phyloP scores from a whole-genome alignment of 2,113 vertebrate species.

The Corythaixoides concolor region DNA sequence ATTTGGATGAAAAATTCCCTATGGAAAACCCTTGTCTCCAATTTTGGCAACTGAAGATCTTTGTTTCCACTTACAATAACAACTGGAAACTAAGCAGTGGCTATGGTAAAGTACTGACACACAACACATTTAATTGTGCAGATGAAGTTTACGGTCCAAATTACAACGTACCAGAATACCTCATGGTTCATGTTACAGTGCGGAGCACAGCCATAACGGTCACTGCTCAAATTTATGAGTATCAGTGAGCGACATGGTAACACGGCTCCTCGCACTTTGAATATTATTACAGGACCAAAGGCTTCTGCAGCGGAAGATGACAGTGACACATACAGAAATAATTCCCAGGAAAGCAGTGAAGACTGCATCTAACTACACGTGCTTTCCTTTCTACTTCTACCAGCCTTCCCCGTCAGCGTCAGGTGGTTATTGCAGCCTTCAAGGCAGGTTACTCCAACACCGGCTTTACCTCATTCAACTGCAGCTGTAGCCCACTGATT shows the following conservation, averaged over 20 bases:
- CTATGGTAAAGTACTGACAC: background rate
- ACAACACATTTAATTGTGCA: background rate
- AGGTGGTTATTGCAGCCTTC: background rate
- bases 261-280: background rate
- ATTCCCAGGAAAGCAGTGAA: background rate
- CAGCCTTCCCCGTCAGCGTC: background rate
- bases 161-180: background rate
- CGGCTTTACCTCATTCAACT: constrained; percentile 84
- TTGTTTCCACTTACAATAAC: background rate
- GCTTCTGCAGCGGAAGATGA: background rate
- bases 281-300: background rate
- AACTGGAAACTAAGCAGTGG: background rate
- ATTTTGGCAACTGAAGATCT: background rate
- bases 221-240: background rate
- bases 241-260: fast-evolving
- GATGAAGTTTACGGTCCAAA: background rate
- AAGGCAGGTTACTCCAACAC: background rate
- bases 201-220: background rate
- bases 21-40: background rate
- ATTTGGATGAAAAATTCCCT: background rate
- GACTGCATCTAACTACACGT: fast-evolving
- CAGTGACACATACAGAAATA: background rate
- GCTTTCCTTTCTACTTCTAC: background rate
- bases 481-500: constrained; percentile 86
- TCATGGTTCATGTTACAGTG: background rate